Base-by-base conservation (phyloP, 2,113 vertebrate genomes). In the Noturus placidus region DNA sequence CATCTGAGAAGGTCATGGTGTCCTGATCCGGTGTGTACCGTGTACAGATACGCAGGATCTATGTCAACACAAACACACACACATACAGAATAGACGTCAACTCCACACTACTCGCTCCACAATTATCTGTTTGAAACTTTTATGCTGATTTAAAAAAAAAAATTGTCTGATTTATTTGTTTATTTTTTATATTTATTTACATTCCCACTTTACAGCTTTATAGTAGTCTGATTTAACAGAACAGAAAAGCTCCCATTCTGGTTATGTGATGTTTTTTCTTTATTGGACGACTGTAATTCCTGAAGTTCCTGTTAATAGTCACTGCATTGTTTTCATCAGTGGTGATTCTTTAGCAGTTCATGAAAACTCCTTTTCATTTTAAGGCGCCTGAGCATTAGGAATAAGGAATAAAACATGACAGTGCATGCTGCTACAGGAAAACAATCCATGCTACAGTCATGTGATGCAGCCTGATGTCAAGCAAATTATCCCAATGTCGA, bases 1-100 rank as follows among this genome's bases (percentile, higher is more conserved):
- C 98, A 57, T 99, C 98, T 2, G 98, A 99, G 90, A 99, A 99
- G 76, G 98, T 99, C 98, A 99, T 99, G 85, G 98, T 99, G 96
- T 99, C 98, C 93, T 99, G 96, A 91, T 99, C 98, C 0, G 98
- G 98, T 8, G 98, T 99, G 92, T 99, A 99, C 93, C 98, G 96
- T 86, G 98, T 99, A 91, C 98, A 99, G 96, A 99, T 99, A 92
- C 97, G 97, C 82, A 99, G 97, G 92, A 99, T 99, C 98, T 99
- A 92, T 7, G 35, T 11, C 30, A 22, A 52, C 65, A 84, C 27
- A 84, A 15, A 84, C 87, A 74, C 78, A 82, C 84, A 82, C 27
- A 86, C 7, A 83, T 14, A 46, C 6, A 38, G 4, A 76, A 25
- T 2, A 69, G 46, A 54, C 5, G 22, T 42, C 19, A 81, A 56